Conservation (phyloP, 2,888 invertebrate genomes). For the Anaspis maculata region DNA sequence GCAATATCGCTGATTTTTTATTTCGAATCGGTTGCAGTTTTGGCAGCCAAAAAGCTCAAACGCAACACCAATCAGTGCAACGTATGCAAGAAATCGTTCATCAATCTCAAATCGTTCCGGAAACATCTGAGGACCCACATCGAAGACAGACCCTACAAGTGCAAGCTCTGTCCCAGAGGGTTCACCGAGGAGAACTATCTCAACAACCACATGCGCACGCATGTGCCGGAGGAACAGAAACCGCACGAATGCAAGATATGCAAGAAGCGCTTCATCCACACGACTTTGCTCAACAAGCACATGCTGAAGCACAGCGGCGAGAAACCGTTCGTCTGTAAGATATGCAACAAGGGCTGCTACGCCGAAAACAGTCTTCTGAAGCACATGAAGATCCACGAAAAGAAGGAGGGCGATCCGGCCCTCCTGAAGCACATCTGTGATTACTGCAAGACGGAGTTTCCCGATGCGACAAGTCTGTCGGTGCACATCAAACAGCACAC, state of each 20-base stretch:
- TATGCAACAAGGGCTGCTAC: slow-evolving; percentile 40
- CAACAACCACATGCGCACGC: slow-evolving; percentile 42
- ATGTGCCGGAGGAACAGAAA: slow-evolving; percentile 40
- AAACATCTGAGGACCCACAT: slow-evolving; percentile 44
- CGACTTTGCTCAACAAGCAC: slow-evolving; percentile 42
- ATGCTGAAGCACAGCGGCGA: slow-evolving; percentile 43
- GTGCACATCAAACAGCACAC: slow-evolving; percentile 43
- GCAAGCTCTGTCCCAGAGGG: slow-evolving; percentile 38
- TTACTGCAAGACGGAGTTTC: slow-evolving; percentile 42
- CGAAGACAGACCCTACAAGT: slow-evolving; percentile 41
- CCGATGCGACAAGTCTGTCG: slow-evolving; percentile 35
- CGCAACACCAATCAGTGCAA: slow-evolving; percentile 38
- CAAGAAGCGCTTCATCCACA: slow-evolving; percentile 43
- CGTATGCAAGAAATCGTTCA: slow-evolving; percentile 42
- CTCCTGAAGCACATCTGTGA: slow-evolving; percentile 42
- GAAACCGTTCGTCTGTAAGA: slow-evolving; percentile 44
- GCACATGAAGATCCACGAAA: slow-evolving; percentile 44
- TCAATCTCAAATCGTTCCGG: slow-evolving; percentile 41
- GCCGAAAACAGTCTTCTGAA: slow-evolving; percentile 42
- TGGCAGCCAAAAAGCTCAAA: slow-evolving; percentile 33
- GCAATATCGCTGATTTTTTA: no score
- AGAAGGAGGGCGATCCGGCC: slow-evolving; percentile 42
- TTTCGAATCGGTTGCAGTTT: no score
- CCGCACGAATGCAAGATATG: slow-evolving; percentile 44
- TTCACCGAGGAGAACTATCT: slow-evolving; percentile 43